Percentiles rank a stretch among this genome's conserved stretches.
Conservation (phyloP, 1,140 invertebrate species). For the Drosophila punjabiensis region DNA sequence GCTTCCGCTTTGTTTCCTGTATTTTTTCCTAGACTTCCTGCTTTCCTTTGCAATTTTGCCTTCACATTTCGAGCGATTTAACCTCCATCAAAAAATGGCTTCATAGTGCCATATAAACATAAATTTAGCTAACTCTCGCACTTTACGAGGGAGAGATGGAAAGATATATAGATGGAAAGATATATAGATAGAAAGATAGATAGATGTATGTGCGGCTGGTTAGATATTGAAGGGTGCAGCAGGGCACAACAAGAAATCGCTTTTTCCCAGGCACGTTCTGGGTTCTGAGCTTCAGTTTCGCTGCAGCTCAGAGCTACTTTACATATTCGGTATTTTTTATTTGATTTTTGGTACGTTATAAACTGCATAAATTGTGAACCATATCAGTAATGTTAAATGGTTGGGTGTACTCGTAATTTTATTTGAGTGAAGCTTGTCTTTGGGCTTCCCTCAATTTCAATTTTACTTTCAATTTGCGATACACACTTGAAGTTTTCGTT, state of each 20-base stretch:
- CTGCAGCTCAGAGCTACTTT: constrained; percentile 61
- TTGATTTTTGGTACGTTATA: constrained; percentile 35
- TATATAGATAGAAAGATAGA: constrained; percentile 1
- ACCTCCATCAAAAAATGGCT: constrained; percentile 31
- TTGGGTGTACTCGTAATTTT: background rate
- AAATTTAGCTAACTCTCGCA: constrained; percentile 32
- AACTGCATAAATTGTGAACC: constrained; percentile 47
- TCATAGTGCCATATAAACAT: constrained; percentile 33
- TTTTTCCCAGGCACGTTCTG: constrained; percentile 54
- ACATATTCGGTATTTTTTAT: constrained; percentile 35
- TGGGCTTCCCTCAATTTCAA: constrained; percentile 21
- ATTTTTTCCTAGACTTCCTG: background rate
- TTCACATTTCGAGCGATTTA: constrained; percentile 29
- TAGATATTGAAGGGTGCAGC: constrained; percentile 23
- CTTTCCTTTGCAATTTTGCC: background rate
- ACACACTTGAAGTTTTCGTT: constrained; percentile 25
- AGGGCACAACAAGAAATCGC: constrained; percentile 31
- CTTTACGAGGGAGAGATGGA: constrained; percentile 53
- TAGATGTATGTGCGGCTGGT: constrained; percentile 13
- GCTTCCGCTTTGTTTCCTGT: background rate
- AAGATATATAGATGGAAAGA: background rate
- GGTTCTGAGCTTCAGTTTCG: constrained; percentile 20
- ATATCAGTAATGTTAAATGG: constrained; percentile 14
- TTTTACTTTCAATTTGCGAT: constrained; percentile 32
- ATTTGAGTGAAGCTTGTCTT: constrained; percentile 28